These are phyloP conservation scores for Psittacara wagleri DNA, from an alignment of 2,113 vertebrate species.

Conservation along the genomic window DNA sequence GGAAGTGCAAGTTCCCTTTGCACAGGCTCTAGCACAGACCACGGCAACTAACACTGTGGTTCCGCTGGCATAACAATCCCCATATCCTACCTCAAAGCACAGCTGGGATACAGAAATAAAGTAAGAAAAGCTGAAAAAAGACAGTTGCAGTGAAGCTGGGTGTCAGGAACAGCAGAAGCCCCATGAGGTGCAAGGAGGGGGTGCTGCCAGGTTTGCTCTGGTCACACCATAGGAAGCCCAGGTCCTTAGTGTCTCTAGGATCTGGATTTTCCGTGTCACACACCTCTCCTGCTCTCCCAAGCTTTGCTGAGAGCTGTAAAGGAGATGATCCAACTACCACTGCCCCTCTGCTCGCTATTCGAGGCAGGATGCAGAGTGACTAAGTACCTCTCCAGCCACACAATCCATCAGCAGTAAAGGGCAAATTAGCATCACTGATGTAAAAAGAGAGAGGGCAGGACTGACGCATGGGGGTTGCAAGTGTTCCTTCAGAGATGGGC, in stretches of 20 bases:
- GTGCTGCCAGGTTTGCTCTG: neutral
- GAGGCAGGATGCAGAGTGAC: neutral
- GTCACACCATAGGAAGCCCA: neutral
- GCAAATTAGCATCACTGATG: neutral
- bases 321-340: neutral
- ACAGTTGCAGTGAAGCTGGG: neutral
- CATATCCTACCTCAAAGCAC: neutral
- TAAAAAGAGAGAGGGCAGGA: neutral
- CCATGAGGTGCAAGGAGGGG: accelerated
- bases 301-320: neutral
- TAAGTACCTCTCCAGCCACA: neutral
- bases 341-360: neutral
- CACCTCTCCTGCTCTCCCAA: neutral
- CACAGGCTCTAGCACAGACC: neutral
- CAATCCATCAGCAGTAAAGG: neutral
- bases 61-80: neutral
- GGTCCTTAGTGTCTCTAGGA: neutral
- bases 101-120: neutral
- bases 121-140: neutral
- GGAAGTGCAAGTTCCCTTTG: neutral
- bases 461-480: neutral
- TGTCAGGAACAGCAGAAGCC: neutral
- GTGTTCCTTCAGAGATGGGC: neutral
- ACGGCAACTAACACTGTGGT: accelerated
- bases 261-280: neutral